Evolutionary conservation across 2,888 invertebrate species (phyloP).

Genomic region (Eudasyphora cyanicolor): DNA sequence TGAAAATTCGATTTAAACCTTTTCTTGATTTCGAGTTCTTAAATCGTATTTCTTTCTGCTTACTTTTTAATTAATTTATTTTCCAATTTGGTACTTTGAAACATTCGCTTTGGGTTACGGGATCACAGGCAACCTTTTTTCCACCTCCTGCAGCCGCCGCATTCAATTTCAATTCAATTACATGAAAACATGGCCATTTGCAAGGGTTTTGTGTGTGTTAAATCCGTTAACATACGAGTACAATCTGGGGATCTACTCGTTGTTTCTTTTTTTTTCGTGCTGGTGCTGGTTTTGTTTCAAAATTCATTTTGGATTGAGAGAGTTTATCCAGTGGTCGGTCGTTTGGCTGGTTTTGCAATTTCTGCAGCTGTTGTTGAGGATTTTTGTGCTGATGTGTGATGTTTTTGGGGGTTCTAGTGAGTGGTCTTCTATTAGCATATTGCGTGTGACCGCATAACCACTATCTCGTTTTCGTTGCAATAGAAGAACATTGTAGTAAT

Average conservation of each 20-base stretch:
- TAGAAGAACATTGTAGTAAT: neutral
- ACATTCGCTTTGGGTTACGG: no score
- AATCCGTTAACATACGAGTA: constrained; percentile 29
- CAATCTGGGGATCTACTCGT: neutral
- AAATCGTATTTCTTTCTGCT: neutral
- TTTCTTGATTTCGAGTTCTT: no score
- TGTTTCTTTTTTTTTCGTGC: neutral
- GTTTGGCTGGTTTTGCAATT: neutral
- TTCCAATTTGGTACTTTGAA: neutral
- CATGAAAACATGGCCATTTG: neutral
- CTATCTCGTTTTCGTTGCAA: neutral
- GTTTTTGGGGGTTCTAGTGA: no score
- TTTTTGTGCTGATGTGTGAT: neutral
- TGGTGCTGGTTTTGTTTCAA: neutral
- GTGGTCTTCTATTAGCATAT: constrained; percentile 57
- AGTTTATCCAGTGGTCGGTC: neutral
- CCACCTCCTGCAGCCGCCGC: neutral
- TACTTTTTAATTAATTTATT: neutral
- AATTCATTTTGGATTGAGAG: constrained; percentile 12
- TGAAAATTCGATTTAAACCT: no score
- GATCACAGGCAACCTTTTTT: no score
- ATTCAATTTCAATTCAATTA: constrained; percentile 15
- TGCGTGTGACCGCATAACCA: constrained; percentile 55
- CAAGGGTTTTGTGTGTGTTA: neutral
- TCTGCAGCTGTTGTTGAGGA: neutral